A percentile compares a stretch with the other conserved stretches of the same genome.
Evolutionary conservation across 2,888 invertebrate genomes (phyloP).

Genomic region (Ophonus ardosiacus): DNA sequence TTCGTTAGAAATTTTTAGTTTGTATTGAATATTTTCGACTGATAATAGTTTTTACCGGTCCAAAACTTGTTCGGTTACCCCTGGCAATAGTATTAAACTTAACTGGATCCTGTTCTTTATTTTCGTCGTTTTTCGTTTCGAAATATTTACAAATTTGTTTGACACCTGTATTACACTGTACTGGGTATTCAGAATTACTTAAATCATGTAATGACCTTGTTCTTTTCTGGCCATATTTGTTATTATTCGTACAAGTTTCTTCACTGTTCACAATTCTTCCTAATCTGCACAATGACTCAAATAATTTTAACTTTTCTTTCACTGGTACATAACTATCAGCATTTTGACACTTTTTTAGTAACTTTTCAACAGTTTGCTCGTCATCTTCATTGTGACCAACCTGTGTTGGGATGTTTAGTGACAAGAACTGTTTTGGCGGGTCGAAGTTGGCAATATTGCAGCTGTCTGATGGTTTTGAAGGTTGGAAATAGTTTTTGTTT

Average conservation of each 20-base stretch:
- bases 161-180: constrained; percentile 77
- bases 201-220: constrained; percentile 84
- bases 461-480: neutral
- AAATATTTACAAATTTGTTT: constrained; percentile 85
- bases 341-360: constrained; percentile 78
- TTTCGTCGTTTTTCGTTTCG: constrained; percentile 76
- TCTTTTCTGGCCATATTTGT: constrained; percentile 77
- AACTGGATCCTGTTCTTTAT: constrained; percentile 48
- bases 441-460: constrained; percentile 64
- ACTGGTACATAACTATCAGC: constrained; percentile 84
- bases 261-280: constrained; percentile 81
- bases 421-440: constrained; percentile 51
- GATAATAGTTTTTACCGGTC: constrained; percentile 60
- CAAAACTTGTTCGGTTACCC: constrained; percentile 50
- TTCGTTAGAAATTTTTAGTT: constrained; percentile 46
- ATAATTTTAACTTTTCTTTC: constrained; percentile 83
- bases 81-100: constrained; percentile 58
- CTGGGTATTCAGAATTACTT: constrained; percentile 76
- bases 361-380: constrained; percentile 75
- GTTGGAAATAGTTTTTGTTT: constrained; percentile 50
- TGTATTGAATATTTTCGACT: constrained; percentile 59
- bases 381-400: constrained; percentile 65
- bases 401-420: constrained; percentile 13
- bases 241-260: constrained; percentile 80
- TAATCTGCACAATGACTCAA: constrained; percentile 83